Evolutionary conservation across 2,113 vertebrate species (phyloP).

Genomic region (Perognathus longimembris): DNA sequence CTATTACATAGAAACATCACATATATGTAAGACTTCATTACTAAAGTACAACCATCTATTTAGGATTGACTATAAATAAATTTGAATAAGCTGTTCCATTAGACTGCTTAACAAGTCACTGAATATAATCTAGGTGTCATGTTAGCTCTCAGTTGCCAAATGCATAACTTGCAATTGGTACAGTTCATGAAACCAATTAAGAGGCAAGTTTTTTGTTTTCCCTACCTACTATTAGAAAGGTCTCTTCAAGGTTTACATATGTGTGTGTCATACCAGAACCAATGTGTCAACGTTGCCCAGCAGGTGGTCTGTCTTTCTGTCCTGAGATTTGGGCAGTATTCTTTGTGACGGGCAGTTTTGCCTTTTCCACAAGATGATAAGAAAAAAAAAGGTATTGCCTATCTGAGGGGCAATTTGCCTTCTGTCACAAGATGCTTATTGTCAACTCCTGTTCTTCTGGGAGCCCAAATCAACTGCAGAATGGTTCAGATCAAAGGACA

Average conservation of each 20-base stretch:
- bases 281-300: too few species aligned
- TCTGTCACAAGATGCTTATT: too few species aligned
- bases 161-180: background rate
- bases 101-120: background rate
- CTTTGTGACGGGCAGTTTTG: too few species aligned
- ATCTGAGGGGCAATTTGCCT: too few species aligned
- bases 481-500: too few species aligned
- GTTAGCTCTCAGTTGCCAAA: background rate
- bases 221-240: background rate
- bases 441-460: too few species aligned
- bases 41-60: background rate
- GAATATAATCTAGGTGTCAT: background rate
- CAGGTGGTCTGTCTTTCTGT: too few species aligned
- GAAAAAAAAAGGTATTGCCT: too few species aligned
- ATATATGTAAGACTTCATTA: background rate
- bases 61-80: background rate
- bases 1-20: conserved; percentile 15
- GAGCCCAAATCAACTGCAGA: too few species aligned
- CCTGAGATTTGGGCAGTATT: too few species aligned
- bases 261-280: too few species aligned
- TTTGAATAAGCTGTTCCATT: background rate
- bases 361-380: too few species aligned
- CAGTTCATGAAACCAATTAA: background rate
- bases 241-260: background rate
- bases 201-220: background rate